Evolutionary conservation across 92 coral and sea anemone genomes (phyloP).

Genomic region (Phenganax stokvisi): DNA sequence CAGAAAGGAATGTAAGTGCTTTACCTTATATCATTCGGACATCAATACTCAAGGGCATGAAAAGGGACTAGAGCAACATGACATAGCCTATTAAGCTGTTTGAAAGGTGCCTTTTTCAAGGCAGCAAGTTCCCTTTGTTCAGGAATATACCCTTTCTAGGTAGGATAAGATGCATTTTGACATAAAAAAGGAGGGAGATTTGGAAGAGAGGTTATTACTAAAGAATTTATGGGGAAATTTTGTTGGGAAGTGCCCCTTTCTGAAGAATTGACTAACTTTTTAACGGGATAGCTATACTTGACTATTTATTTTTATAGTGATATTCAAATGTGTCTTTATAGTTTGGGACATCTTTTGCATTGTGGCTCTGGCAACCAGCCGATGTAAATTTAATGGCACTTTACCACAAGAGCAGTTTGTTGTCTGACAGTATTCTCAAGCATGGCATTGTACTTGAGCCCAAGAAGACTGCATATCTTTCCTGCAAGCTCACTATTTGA

Average conservation of each 20-base stretch:
- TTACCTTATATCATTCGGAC: background rate
- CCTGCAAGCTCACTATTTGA: background rate
- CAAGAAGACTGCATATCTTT: conserved; percentile 15
- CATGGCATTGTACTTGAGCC: background rate
- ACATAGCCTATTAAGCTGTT: too few species aligned
- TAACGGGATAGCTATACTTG: too few species aligned
- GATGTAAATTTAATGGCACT: background rate
- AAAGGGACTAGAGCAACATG: background rate
- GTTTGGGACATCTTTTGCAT: background rate
- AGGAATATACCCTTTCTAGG: too few species aligned
- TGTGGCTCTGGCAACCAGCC: background rate
- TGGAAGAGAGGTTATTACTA: too few species aligned
- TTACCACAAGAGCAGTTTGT: conserved; percentile 16
- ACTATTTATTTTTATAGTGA: background rate
- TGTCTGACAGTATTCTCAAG: background rate
- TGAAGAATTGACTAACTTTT: too few species aligned
- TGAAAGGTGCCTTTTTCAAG: too few species aligned
- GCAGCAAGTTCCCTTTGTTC: too few species aligned
- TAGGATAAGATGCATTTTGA: too few species aligned
- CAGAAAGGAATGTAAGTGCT: background rate
- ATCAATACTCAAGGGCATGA: background rate
- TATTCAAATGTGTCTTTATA: background rate
- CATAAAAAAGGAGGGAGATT: too few species aligned
- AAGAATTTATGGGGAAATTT: too few species aligned
- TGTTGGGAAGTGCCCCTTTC: too few species aligned